These are phyloP conservation scores for Apamea sordens DNA, from an alignment of 2,888 invertebrate species.

Conservation along the genomic window DNA sequence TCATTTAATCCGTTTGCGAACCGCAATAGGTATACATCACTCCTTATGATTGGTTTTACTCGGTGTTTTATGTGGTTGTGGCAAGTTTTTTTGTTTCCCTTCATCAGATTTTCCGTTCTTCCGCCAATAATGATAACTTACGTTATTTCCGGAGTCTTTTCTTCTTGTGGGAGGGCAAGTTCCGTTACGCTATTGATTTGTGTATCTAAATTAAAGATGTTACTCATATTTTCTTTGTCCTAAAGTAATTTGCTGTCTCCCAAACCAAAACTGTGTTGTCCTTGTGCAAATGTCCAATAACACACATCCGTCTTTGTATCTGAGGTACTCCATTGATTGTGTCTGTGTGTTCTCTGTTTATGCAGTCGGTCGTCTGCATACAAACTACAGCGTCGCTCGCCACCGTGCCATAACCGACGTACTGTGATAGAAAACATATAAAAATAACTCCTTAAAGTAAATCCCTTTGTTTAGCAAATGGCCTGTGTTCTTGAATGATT, in stretches of 20 bases:
- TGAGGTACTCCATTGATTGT: slow-evolving; percentile 48
- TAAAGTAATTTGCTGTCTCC: slow-evolving; percentile 17
- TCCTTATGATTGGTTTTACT: slow-evolving; percentile 66
- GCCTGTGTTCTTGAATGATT: slow-evolving; percentile 31
- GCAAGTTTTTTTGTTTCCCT: slow-evolving; percentile 48
- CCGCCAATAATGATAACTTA: slow-evolving; percentile 39
- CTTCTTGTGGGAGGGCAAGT: slow-evolving; percentile 8
- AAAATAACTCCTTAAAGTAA: slow-evolving; percentile 57
- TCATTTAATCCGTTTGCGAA: slow-evolving; percentile 68
- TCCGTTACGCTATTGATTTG: slow-evolving; percentile 19
- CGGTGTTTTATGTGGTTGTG: slow-evolving; percentile 47
- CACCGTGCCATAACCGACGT: slow-evolving; percentile 47
- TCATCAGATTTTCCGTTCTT: slow-evolving; percentile 38
- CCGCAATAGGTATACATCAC: slow-evolving; percentile 65
- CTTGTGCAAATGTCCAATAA: slow-evolving; percentile 32
- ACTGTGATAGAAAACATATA: slow-evolving; percentile 67
- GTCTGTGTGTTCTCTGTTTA: slow-evolving; percentile 69
- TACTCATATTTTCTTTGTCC: slow-evolving; percentile 6
- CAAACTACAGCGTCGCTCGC: slow-evolving; percentile 66
- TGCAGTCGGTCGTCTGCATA: slow-evolving; percentile 76
- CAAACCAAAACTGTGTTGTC: slow-evolving; percentile 27
- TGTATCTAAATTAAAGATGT: slow-evolving; percentile 14
- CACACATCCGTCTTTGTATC: slow-evolving; percentile 38
- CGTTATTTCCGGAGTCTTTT: slow-evolving; percentile 20
- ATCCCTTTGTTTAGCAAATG: slow-evolving; percentile 48